Conservation (phyloP, 2,888 invertebrate genomes). For the Pollenia labialis region DNA sequence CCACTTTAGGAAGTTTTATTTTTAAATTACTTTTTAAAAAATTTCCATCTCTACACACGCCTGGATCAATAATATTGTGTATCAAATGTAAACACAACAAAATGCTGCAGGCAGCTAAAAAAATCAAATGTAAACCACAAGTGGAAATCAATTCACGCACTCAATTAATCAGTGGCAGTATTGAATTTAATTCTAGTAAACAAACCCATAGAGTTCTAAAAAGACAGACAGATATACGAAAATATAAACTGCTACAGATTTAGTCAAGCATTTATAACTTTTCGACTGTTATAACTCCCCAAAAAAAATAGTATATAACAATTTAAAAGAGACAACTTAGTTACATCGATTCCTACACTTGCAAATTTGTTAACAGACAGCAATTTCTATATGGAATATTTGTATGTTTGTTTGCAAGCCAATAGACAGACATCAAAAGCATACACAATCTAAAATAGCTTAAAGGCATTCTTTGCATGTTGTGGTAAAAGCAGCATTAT, state of each 20-base stretch:
- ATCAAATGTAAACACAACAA: constrained; percentile 48
- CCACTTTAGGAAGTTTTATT: background rate
- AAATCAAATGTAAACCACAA: constrained; percentile 73
- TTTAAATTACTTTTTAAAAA: constrained; percentile 55
- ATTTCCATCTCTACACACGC: background rate
- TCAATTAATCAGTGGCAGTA: constrained; percentile 72
- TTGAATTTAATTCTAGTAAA: constrained; percentile 56
- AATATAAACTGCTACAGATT: background rate
- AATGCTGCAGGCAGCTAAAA: constrained; percentile 35
- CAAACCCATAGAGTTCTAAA: background rate
- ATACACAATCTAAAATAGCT: constrained; percentile 69
- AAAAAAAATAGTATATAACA: background rate
- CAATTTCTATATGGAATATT: constrained; percentile 1
- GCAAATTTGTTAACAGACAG: constrained; percentile 44
- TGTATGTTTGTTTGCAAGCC: background rate
- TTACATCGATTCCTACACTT: background rate
- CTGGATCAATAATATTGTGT: constrained; percentile 10
- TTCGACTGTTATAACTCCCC: background rate
- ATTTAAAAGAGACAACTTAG: constrained; percentile 24
- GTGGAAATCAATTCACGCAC: constrained; percentile 74
- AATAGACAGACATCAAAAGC: constrained; percentile 65
- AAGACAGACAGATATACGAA: background rate
- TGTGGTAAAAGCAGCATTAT: constrained; percentile 1
- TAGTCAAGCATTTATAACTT: background rate
- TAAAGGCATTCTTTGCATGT: constrained; percentile 47